phyloP scores from a whole-genome alignment of 2,888 invertebrate species.

The Arrhopalites spinosus region DNA sequence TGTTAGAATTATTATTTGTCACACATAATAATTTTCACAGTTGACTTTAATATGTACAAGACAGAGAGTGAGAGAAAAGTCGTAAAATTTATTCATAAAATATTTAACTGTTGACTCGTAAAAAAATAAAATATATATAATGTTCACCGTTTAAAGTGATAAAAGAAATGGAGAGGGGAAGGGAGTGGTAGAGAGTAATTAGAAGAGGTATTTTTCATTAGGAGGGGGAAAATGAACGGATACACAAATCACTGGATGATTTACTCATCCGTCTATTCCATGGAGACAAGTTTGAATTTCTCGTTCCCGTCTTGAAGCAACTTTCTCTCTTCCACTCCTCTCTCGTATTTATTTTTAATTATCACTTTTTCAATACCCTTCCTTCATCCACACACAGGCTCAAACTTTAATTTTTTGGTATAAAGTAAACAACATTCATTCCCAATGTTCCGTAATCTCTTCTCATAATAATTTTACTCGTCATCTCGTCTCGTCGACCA shows the following conservation, averaged over 20 bases:
- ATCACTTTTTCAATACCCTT: conserved; percentile 22
- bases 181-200: conserved; percentile 30
- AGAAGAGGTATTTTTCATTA: conserved; percentile 42
- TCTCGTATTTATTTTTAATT: conserved; percentile 50
- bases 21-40: not conserved
- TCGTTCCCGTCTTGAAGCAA: not conserved
- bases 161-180: not conserved
- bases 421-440: conserved; percentile 16
- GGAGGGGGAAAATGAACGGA: conserved; percentile 36
- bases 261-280: conserved; percentile 47
- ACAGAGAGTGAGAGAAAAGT: not conserved
- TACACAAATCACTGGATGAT: conserved; percentile 54
- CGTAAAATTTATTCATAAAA: not conserved
- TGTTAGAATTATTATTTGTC: too few relatives aligned
- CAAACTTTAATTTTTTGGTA: not conserved
- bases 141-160: not conserved
- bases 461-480: not conserved
- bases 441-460: conserved; percentile 8
- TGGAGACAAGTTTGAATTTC: conserved; percentile 38
- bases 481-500: not conserved
- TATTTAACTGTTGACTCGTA: not conserved
- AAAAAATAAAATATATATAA: not conserved
- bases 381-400: not conserved
- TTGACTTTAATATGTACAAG: too few relatives aligned
- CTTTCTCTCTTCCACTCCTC: conserved; percentile 28